A percentile compares a stretch with the other conserved stretches of the same genome.
These are phyloP conservation scores for Amiota minor DNA, from an alignment of 2,888 invertebrate species.

Conservation along the genomic window DNA sequence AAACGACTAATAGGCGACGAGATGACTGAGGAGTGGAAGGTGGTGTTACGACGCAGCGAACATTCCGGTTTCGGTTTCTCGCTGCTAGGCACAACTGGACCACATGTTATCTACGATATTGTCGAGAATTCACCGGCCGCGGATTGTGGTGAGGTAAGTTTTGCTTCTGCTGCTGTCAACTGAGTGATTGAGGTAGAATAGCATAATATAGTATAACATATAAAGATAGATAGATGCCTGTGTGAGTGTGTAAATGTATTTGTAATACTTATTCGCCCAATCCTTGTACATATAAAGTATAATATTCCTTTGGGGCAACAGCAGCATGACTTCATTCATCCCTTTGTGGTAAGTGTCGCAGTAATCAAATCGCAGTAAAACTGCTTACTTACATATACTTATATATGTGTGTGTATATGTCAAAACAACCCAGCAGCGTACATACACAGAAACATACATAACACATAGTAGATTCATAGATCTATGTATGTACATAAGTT, in stretches of 20 bases:
- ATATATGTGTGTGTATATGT: no score
- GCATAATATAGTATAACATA: constrained; percentile 27
- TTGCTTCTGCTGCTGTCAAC: not conserved
- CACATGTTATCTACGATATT: constrained; percentile 94
- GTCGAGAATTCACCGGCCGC: constrained; percentile 94
- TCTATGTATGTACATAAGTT: no score
- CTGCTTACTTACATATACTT: no score
- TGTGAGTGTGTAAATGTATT: constrained; percentile 30
- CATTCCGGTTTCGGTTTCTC: constrained; percentile 93
- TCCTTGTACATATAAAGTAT: not conserved
- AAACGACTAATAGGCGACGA: constrained; percentile 44
- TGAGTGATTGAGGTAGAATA: not conserved
- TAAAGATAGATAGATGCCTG: constrained; percentile 24
- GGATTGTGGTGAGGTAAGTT: constrained; percentile 79
- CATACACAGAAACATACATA: no score
- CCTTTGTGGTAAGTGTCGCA: constrained; percentile 4
- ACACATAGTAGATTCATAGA: no score
- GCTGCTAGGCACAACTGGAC: constrained; percentile 89
- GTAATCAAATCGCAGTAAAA: not conserved
- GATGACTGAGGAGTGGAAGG: constrained; percentile 88
- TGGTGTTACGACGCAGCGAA: constrained; percentile 90
- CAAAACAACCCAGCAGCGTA: no score
- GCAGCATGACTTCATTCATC: constrained; percentile 51
- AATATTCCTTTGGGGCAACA: constrained; percentile 42
- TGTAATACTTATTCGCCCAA: constrained; percentile 16